phyloP scores from a whole-genome alignment of 37 sponge, comb jelly and placozoan species.

The Eunapius fragilis region DNA sequence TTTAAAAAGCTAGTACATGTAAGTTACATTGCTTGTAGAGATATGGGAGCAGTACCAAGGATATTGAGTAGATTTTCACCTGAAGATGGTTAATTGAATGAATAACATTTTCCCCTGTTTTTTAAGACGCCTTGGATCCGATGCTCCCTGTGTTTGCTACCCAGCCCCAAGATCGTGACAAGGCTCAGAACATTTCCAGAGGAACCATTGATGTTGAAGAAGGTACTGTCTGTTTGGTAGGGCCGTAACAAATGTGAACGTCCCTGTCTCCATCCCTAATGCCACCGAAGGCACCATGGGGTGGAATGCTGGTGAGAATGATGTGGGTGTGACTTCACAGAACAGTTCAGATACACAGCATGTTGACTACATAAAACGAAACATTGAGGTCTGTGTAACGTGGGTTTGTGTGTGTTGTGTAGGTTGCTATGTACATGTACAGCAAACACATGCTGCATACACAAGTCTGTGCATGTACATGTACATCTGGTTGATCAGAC shows the following conservation, averaged over 20 bases:
- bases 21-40: no score
- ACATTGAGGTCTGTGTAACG: conserved; percentile 40
- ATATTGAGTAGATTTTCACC: no score
- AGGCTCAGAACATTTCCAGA: neutral
- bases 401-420: no score
- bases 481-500: no score
- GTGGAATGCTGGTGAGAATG: neutral
- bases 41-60: no score
- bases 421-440: no score
- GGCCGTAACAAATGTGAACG: no score
- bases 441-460: no score
- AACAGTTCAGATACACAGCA: neutral
- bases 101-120: no score
- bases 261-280: neutral
- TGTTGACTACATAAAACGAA: conserved; percentile 7
- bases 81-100: no score
- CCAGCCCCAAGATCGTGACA: conserved; percentile 8
- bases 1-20: no score
- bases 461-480: no score
- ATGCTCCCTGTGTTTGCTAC: conserved; percentile 23
- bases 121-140: neutral
- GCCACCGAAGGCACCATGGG: neutral
- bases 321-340: neutral
- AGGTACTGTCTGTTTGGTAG: neutral
- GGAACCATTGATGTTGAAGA: neutral